Evolutionary conservation across 2,888 invertebrate genomes (phyloP).

Genomic region (Lomographa bimaculata): DNA sequence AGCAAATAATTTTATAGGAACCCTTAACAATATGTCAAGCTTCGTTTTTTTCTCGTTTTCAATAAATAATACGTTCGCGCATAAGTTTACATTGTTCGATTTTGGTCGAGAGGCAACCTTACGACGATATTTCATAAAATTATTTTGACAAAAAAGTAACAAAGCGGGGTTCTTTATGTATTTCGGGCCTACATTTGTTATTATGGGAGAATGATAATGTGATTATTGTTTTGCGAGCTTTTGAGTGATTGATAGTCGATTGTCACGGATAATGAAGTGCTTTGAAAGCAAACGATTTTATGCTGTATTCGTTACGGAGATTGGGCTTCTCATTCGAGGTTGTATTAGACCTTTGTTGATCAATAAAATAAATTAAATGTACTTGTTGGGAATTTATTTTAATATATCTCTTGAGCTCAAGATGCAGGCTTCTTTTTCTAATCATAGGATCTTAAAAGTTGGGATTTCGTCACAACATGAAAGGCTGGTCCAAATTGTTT

Average conservation of each 20-base stretch:
- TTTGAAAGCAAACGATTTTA: constrained; percentile 59
- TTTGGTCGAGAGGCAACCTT: constrained; percentile 60
- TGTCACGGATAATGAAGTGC: constrained; percentile 78
- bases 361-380: constrained; percentile 10
- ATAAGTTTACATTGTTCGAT: constrained; percentile 80
- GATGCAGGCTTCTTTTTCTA: no score
- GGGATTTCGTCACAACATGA: no score
- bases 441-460: no score
- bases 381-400: no score
- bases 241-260: constrained; percentile 74
- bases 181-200: constrained; percentile 76
- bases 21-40: constrained; percentile 80
- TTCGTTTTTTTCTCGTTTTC: constrained; percentile 71
- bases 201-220: constrained; percentile 81
- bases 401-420: no score
- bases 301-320: constrained; percentile 43
- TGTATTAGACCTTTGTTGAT: constrained; percentile 10
- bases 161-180: constrained; percentile 78
- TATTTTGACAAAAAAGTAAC: constrained; percentile 62
- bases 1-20: constrained; percentile 81
- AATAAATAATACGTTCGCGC: constrained; percentile 78
- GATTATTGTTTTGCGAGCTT: constrained; percentile 82
- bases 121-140: constrained; percentile 74
- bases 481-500: no score
- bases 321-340: constrained; percentile 18